These are phyloP conservation scores for Barypeithes pellucidus DNA, from an alignment of 2,888 invertebrate genomes.

Conservation along the genomic window DNA sequence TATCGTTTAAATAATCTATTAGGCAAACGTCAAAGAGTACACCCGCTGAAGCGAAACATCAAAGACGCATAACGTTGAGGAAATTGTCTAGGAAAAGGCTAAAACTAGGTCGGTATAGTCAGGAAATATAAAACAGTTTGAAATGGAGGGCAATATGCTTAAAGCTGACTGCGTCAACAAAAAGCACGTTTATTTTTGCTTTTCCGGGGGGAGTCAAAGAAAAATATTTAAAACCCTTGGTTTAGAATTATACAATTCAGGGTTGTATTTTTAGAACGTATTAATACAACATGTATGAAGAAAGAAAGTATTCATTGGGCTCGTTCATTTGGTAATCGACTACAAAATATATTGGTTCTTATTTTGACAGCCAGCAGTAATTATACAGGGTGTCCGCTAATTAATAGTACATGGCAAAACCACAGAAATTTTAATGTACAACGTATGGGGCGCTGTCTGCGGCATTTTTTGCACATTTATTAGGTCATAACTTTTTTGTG, in stretches of 20 bases:
- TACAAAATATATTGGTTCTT: too few relatives aligned
- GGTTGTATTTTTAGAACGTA: too few relatives aligned
- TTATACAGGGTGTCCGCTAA: too few relatives aligned
- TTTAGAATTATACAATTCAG: background rate
- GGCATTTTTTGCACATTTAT: too few relatives aligned
- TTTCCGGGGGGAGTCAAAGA: background rate
- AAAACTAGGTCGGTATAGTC: slow-evolving; percentile 23
- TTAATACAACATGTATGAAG: too few relatives aligned
- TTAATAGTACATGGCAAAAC: too few relatives aligned
- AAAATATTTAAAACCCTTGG: background rate
- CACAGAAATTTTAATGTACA: too few relatives aligned
- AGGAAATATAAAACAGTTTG: slow-evolving; percentile 29
- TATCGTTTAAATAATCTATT: slow-evolving; percentile 13
- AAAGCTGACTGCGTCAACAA: slow-evolving; percentile 24
- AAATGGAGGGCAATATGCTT: slow-evolving; percentile 21
- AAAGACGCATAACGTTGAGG: slow-evolving; percentile 16
- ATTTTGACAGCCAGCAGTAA: too few relatives aligned
- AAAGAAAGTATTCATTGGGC: too few relatives aligned
- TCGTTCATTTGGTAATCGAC: too few relatives aligned
- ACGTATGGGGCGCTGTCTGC: too few relatives aligned
- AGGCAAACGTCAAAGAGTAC: background rate
- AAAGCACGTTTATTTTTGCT: slow-evolving; percentile 11
- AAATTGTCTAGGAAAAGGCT: slow-evolving; percentile 35
- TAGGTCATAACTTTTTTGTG: too few relatives aligned
- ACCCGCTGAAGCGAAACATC: slow-evolving; percentile 8